Evolutionary conservation across 2,797 vertebrate genomes (phyloP).

Genomic region (Melanotaenia boesemani): DNA sequence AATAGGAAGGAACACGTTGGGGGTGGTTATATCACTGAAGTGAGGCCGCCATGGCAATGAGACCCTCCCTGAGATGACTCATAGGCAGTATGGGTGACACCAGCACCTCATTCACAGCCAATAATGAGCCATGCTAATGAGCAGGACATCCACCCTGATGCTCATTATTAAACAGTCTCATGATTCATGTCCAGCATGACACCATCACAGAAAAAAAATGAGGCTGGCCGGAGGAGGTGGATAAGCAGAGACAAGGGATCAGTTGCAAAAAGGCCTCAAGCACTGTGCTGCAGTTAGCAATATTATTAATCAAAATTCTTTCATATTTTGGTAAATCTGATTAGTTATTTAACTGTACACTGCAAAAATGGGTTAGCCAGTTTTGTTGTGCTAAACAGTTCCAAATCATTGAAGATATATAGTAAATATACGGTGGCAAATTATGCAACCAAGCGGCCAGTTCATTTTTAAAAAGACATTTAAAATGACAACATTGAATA

Average conservation of each 20-base stretch:
- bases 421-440: slow-evolving; percentile 12
- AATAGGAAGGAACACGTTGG: not conserved
- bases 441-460: slow-evolving; percentile 17
- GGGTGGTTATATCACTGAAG: slow-evolving; percentile 32
- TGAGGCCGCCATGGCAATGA: slow-evolving; percentile 68
- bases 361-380: not conserved
- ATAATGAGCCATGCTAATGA: slow-evolving; percentile 86
- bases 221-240: slow-evolving; percentile 26
- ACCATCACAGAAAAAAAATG: slow-evolving; percentile 60
- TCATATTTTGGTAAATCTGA: slow-evolving; percentile 3
- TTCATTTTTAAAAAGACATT: slow-evolving; percentile 29
- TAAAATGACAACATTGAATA: slow-evolving; percentile 46
- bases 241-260: slow-evolving; percentile 2
- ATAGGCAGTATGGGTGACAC: slow-evolving; percentile 80
- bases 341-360: not conserved
- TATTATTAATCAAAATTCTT: slow-evolving; percentile 15
- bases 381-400: not conserved
- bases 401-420: slow-evolving; percentile 16
- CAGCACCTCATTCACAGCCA: slow-evolving; percentile 84
- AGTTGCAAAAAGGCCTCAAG: not conserved
- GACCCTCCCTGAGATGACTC: slow-evolving; percentile 80
- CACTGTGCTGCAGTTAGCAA: slow-evolving; percentile 1
- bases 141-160: slow-evolving; percentile 77
- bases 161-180: slow-evolving; percentile 73
- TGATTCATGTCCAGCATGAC: slow-evolving; percentile 73